Base-by-base conservation (phyloP, 2,888 invertebrate species). In the Ochropacha duplaris region DNA sequence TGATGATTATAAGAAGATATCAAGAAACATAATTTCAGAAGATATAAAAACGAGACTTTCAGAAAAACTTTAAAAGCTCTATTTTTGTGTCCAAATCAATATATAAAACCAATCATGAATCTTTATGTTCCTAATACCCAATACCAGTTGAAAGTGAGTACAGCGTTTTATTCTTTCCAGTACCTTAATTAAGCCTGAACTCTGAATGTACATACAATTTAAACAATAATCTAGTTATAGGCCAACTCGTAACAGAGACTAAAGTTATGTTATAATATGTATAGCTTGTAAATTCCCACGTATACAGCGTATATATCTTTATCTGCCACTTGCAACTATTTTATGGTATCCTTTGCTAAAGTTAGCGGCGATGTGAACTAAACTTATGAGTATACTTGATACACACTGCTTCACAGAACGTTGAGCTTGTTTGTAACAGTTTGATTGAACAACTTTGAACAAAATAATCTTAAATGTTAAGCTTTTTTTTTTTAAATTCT, bases 271-370 rank as follows among this genome's bases (percentile, higher is more conserved):
- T 22, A 22, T 52, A 52, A 52, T 31, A 31, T 31, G 31, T 52
- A 52, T 52, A 22, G 61, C 65, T 64, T 68, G 69, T 72, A 72
- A 74, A 71, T 76, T 74, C 71, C 65, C 80, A 79, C 78, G 76
- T 81, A 66, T 67, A 75, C 63, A 60, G 71, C 76, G 72, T 78
- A 76, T 44, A 44, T 75, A 70, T 74, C 79, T 79, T 79, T 82
- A 83, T 83, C 79, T 76, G 63, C 57, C 66, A 74, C 75, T 78
- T 72, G 70, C 70, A 79, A 79, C 82, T 79, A 78, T 83, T 86
- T 85, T 84, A 85, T 79, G 79, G 81, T 78, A 76, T 76, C 78
- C 74, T 74, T 69, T 70, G 69, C 68, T 78, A 70, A 79, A 83
- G 72, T 85, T 81, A 70, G 64, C 61, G 72, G 71, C 58, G 66